These are phyloP conservation scores for Amphipoea oculea DNA, from an alignment of 2,888 invertebrate genomes.

Conservation along the genomic window DNA sequence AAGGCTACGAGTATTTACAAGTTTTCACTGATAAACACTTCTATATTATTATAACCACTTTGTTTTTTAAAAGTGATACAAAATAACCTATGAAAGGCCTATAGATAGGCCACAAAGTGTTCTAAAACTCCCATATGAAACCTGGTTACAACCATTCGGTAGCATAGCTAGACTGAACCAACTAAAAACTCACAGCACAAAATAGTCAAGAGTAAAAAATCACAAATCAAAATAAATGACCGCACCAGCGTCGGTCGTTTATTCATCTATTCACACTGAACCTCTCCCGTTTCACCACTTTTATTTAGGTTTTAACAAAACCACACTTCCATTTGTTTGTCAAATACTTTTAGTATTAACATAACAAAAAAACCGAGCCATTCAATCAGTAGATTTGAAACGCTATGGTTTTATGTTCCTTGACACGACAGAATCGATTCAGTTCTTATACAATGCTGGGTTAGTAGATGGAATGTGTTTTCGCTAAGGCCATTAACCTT, in stretches of 20 bases:
- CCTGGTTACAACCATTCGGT: neutral
- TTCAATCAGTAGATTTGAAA: conserved; percentile 48
- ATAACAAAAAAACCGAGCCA: conserved; percentile 25
- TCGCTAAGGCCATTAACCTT: conserved; percentile 74
- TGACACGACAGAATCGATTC: conserved; percentile 41
- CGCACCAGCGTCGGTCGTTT: conserved; percentile 42
- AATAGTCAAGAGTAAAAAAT: conserved; percentile 38
- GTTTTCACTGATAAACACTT: no score
- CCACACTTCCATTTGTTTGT: conserved; percentile 48
- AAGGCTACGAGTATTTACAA: no score
- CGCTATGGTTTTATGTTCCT: conserved; percentile 38
- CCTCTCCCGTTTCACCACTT: conserved; percentile 35
- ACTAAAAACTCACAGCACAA: conserved; percentile 16
- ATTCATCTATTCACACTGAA: conserved; percentile 45
- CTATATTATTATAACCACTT: no score
- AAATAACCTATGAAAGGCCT: no score
- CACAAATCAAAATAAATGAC: conserved; percentile 57
- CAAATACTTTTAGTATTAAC: conserved; percentile 47
- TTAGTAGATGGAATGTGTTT: conserved; percentile 71
- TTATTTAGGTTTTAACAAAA: conserved; percentile 44
- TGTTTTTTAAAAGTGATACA: no score
- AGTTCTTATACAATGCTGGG: conserved; percentile 63
- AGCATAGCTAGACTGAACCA: conserved; percentile 9
- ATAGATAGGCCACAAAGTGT: neutral
- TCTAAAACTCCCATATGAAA: conserved; percentile 13